A percentile compares a stretch with the other conserved stretches of the same genome.
phyloP scores from a whole-genome alignment of 2,113 vertebrate genomes.

The Pipa parva region DNA sequence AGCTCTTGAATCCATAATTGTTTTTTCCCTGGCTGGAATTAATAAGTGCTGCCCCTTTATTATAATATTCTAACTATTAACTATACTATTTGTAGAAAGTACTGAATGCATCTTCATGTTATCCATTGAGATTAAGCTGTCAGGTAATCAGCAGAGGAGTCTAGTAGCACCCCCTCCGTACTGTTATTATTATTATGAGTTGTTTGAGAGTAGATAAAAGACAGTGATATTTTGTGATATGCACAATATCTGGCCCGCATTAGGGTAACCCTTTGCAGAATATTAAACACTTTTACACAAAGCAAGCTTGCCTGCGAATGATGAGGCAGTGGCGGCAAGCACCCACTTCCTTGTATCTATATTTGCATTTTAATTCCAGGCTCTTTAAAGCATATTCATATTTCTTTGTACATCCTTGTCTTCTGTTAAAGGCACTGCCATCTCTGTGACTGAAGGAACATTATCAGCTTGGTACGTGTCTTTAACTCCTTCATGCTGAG shows the following conservation, averaged over 20 bases:
- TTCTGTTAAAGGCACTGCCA: background rate
- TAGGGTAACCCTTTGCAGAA: constrained; percentile 17
- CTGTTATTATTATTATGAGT: no score
- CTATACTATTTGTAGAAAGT: background rate
- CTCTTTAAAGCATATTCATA: constrained; percentile 14
- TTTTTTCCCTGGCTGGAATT: no score
- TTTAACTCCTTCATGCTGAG: no score
- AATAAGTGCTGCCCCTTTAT: no score
- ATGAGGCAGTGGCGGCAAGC: constrained; percentile 7
- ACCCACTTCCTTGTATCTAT: background rate
- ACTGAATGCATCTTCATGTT: background rate
- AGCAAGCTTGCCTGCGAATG: constrained; percentile 1
- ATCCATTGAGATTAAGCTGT: background rate
- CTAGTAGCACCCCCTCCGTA: background rate
- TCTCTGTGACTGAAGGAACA: background rate
- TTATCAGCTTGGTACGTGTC: no score
- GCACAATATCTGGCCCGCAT: constrained; percentile 6
- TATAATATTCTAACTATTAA: constrained; percentile 1
- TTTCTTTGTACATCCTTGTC: background rate
- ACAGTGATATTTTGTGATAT: constrained; percentile 13
- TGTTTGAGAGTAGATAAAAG: background rate
- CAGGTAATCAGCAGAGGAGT: no score
- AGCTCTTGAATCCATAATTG: no score
- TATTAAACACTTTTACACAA: constrained; percentile 24
- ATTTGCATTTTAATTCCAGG: constrained; percentile 35